These are phyloP conservation scores for Balaeniceps rex DNA, from an alignment of 2,113 vertebrate genomes.

Conservation along the genomic window DNA sequence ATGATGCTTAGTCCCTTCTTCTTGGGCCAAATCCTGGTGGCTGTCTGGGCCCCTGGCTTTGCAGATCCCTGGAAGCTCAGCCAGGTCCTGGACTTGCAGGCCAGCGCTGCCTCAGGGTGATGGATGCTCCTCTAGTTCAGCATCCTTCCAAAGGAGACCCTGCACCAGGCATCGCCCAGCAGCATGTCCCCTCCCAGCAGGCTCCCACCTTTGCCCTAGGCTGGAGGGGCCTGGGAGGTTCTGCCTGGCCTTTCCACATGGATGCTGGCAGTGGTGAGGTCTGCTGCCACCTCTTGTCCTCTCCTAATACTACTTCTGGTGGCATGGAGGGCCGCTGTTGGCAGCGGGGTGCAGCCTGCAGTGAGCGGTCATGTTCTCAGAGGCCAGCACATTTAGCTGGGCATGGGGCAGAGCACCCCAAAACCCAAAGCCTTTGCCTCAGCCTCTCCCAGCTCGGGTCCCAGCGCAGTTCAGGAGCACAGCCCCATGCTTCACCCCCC, in stretches of 20 bases:
- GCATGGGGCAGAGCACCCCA: background rate
- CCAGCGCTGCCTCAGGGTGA: background rate
- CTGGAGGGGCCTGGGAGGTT: background rate
- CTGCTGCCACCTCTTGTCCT: background rate
- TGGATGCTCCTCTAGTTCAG: background rate
- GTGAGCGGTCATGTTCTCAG: rapidly evolving
- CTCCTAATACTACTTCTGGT: rapidly evolving
- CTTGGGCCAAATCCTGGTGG: background rate
- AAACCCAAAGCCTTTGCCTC: background rate
- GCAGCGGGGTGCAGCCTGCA: background rate
- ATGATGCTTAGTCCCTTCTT: background rate
- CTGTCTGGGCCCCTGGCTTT: background rate
- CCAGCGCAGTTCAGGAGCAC: background rate
- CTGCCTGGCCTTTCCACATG: background rate
- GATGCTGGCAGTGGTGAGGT: background rate
- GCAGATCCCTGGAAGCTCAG: background rate
- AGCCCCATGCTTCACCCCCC: background rate
- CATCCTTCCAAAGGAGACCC: background rate
- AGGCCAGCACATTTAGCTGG: background rate
- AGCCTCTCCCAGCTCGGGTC: background rate
- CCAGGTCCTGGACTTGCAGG: background rate
- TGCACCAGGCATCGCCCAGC: background rate
- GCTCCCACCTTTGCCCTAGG: background rate
- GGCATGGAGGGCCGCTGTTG: background rate
- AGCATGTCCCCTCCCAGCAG: background rate